A percentile compares a stretch with the other conserved stretches of the same genome.
Evolutionary conservation across 2,113 vertebrate genomes (phyloP).

Genomic region (Emydocephalus ijimae): DNA sequence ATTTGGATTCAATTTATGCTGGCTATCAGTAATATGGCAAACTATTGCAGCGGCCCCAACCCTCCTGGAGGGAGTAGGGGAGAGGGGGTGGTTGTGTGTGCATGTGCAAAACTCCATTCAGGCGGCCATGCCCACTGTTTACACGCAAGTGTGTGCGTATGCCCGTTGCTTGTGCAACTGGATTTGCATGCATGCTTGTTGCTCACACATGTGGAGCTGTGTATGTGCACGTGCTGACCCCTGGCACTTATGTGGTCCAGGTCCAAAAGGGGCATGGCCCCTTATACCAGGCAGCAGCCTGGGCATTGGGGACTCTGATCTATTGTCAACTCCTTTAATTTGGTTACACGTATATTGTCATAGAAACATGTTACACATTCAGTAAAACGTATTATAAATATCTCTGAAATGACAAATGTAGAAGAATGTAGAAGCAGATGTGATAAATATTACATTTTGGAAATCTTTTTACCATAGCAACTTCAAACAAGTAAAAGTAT

Average conservation of each 20-base stretch:
- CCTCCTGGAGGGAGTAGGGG: background rate
- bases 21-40: background rate
- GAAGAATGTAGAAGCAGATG: background rate
- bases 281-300: background rate
- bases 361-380: background rate
- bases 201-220: background rate
- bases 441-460: background rate
- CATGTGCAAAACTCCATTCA: background rate
- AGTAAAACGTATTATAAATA: background rate
- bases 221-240: accelerated
- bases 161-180: background rate
- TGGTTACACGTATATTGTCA: background rate
- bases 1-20: background rate
- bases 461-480: background rate
- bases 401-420: background rate
- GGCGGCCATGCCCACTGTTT: accelerated
- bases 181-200: background rate
- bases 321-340: background rate
- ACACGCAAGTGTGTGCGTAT: accelerated
- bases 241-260: background rate
- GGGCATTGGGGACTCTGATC: background rate
- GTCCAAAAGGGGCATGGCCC: background rate
- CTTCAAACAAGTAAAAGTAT: background rate
- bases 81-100: background rate
- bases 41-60: background rate